Evolutionary conservation across 2,113 vertebrate genomes (phyloP).

Genomic region (Jaculus jaculus): DNA sequence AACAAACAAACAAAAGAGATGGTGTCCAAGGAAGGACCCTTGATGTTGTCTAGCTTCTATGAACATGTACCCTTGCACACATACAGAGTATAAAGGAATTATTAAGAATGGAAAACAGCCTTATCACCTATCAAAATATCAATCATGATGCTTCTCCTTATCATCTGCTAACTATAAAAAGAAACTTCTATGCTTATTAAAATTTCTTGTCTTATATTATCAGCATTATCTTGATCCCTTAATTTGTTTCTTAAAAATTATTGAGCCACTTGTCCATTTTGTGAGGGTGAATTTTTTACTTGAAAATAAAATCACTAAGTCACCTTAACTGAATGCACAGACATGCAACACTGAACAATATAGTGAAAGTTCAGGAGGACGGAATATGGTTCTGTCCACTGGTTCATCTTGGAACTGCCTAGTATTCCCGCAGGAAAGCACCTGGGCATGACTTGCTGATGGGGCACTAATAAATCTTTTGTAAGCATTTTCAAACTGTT

Average conservation of each 20-base stretch:
- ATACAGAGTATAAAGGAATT: background rate
- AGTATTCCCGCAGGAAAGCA: background rate
- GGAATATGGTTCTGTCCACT: background rate
- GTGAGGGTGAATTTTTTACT: background rate
- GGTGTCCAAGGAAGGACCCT: too few species aligned
- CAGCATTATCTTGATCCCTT: background rate
- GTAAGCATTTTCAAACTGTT: background rate
- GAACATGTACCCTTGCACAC: too few species aligned
- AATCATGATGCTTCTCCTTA: background rate
- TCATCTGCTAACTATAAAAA: background rate
- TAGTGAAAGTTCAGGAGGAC: background rate
- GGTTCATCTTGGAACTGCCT: background rate
- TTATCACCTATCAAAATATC: background rate
- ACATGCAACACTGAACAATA: background rate
- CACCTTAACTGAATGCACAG: background rate
- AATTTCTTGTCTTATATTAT: background rate
- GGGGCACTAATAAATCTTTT: background rate
- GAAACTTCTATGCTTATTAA: background rate
- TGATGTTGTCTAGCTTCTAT: too few species aligned
- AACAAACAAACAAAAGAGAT: too few species aligned
- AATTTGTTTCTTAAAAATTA: background rate
- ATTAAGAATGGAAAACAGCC: background rate
- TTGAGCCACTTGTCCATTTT: background rate
- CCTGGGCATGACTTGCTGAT: background rate
- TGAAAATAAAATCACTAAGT: background rate